phyloP scores from a whole-genome alignment of 1,140 invertebrate species.

The Drosophila sp. region DNA sequence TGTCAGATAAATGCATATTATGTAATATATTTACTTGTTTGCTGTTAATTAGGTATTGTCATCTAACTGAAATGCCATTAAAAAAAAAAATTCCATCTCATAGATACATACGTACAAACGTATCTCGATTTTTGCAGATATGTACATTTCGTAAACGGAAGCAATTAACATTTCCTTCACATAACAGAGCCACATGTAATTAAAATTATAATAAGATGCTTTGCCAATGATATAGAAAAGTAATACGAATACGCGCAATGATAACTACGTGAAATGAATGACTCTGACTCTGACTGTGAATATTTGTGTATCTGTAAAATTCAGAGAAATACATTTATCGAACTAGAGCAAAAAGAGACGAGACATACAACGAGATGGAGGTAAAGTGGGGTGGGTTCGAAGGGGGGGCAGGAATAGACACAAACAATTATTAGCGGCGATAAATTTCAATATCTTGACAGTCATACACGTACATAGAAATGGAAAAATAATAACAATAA shows the following conservation, averaged over 20 bases:
- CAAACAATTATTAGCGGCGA: slow-evolving; percentile 72
- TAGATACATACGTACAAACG: not conserved
- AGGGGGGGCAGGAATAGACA: slow-evolving; percentile 7
- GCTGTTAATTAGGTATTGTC: not conserved
- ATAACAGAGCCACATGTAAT: slow-evolving; percentile 70
- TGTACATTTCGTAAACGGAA: slow-evolving; percentile 78
- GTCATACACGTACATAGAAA: slow-evolving; percentile 62
- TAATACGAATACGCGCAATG: slow-evolving; percentile 63
- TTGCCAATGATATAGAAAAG: slow-evolving; percentile 68
- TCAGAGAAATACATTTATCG: slow-evolving; percentile 67
- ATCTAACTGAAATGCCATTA: not conserved
- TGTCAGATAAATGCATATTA: not conserved
- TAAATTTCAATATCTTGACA: slow-evolving; percentile 76
- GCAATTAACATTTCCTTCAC: slow-evolving; percentile 69
- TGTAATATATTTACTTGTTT: not conserved
- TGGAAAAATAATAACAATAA: slow-evolving; percentile 79
- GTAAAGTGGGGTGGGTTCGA: not conserved
- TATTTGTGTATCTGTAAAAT: slow-evolving; percentile 42
- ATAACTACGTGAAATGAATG: slow-evolving; percentile 26
- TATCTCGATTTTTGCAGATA: slow-evolving; percentile 14
- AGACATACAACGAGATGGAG: not conserved
- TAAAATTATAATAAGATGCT: slow-evolving; percentile 81
- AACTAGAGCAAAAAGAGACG: slow-evolving; percentile 48
- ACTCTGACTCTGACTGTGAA: slow-evolving; percentile 20
- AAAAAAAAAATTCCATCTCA: not conserved